Percentiles rank a stretch among this genome's conserved stretches.
These are phyloP conservation scores for Agriopis marginaria DNA, from an alignment of 2,888 invertebrate species.

Conservation along the genomic window DNA sequence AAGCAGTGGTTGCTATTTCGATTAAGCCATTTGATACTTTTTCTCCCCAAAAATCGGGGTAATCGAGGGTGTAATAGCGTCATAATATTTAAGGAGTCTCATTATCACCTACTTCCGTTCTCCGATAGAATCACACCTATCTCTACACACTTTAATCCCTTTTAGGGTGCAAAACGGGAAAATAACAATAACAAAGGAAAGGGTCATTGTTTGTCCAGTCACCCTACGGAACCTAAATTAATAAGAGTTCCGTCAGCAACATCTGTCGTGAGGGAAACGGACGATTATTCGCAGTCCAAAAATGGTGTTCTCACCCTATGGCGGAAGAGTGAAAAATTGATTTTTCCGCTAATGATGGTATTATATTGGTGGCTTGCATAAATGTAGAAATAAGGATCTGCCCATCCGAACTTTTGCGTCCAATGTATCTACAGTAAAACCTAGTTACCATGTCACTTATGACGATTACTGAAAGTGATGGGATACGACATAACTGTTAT, in stretches of 20 bases:
- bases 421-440: too few relatives aligned
- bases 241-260: conserved; percentile 74
- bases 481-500: too few relatives aligned
- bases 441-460: too few relatives aligned
- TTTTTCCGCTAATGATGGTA: conserved; percentile 14
- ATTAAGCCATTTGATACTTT: not conserved
- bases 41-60: conserved; percentile 1
- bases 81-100: conserved; percentile 7
- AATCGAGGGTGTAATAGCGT: conserved; percentile 1
- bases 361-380: not conserved
- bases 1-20: too few relatives aligned
- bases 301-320: conserved; percentile 31
- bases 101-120: conserved; percentile 5
- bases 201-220: conserved; percentile 66
- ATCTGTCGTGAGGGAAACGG: conserved; percentile 64
- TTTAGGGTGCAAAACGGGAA: conserved; percentile 42
- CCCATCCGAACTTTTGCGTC: too few relatives aligned
- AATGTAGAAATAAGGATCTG: not conserved
- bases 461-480: too few relatives aligned
- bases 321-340: conserved; percentile 35
- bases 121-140: conserved; percentile 16
- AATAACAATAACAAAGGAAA: conserved; percentile 61
- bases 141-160: conserved; percentile 33
- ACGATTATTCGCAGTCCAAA: conserved; percentile 36
- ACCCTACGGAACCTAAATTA: conserved; percentile 74